A percentile compares a stretch with the other conserved stretches of the same genome.
These are phyloP conservation scores for Meloe dianella DNA, from an alignment of 2,888 invertebrate genomes.

Conservation along the genomic window DNA sequence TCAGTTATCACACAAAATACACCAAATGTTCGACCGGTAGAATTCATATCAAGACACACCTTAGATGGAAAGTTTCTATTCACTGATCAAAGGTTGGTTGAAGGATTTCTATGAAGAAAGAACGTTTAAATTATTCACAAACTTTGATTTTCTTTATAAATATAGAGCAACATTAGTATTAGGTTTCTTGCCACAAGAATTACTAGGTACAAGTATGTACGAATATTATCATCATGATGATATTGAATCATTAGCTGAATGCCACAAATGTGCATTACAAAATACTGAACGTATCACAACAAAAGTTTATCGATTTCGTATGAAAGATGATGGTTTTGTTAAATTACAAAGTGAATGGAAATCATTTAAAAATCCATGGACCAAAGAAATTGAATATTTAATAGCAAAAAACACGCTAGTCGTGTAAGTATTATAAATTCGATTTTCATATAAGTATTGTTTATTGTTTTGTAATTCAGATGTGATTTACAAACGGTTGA, in stretches of 20 bases:
- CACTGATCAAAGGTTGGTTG: constrained; percentile 82
- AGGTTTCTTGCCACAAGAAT: constrained; percentile 91
- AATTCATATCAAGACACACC: constrained; percentile 85
- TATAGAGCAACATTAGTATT: constrained; percentile 84
- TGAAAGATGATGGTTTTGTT: constrained; percentile 77
- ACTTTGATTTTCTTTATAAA: constrained; percentile 24
- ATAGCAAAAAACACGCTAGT: constrained; percentile 85
- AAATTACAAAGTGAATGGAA: constrained; percentile 85
- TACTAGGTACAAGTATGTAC: constrained; percentile 90
- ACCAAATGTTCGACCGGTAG: constrained; percentile 67
- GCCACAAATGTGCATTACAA: constrained; percentile 81
- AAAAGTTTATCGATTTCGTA: constrained; percentile 78
- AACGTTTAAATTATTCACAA: background rate
- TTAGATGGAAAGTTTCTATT: constrained; percentile 92
- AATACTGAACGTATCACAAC: constrained; percentile 69
- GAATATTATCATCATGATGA: constrained; percentile 89
- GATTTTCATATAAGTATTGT: background rate
- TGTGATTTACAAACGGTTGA: constrained; percentile 62
- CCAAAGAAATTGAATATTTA: constrained; percentile 90
- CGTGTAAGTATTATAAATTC: constrained; percentile 60
- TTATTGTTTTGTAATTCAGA: constrained; percentile 47
- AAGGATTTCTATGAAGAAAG: background rate
- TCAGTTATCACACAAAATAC: constrained; percentile 50
- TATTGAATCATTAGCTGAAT: constrained; percentile 77
- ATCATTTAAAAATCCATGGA: constrained; percentile 93